A percentile compares a stretch with the other conserved stretches of the same genome.
phyloP scores from a whole-genome alignment of 2,113 vertebrate species.

The Brachyhypopomus occidentalis region DNA sequence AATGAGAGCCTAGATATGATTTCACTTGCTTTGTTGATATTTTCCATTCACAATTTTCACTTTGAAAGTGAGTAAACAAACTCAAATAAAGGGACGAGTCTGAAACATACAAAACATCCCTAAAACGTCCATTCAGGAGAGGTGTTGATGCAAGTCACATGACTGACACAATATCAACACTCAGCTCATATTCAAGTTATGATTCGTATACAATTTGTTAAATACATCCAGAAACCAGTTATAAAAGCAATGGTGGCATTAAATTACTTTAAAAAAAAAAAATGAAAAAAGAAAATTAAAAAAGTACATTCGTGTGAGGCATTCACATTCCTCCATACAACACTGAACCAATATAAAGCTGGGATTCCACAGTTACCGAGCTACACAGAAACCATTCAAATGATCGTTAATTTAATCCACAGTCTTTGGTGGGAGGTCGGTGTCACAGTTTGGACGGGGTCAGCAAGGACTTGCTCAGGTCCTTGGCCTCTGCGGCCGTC shows the following conservation, averaged over 20 bases:
- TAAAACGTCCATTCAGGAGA: slow-evolving; percentile 66
- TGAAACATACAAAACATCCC: slow-evolving; percentile 69
- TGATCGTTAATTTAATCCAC: slow-evolving; percentile 54
- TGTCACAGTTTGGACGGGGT: slow-evolving; percentile 85
- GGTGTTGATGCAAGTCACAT: slow-evolving; percentile 65
- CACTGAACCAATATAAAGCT: slow-evolving; percentile 69
- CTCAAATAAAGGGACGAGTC: slow-evolving; percentile 53
- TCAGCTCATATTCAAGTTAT: slow-evolving; percentile 54
- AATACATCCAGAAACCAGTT: slow-evolving; percentile 59
- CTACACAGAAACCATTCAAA: slow-evolving; percentile 64
- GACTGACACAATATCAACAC: slow-evolving; percentile 63
- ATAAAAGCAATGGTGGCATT: slow-evolving; percentile 63
- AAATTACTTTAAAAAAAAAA: slow-evolving; percentile 49
- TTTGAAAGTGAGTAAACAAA: slow-evolving; percentile 68
- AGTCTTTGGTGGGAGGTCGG: slow-evolving; percentile 66
- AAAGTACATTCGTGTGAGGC: slow-evolving; percentile 72
- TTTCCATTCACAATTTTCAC: slow-evolving; percentile 43
- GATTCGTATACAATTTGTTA: slow-evolving; percentile 50
- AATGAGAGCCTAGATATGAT: slow-evolving; percentile 47
- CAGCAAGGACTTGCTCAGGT: slow-evolving; percentile 92
- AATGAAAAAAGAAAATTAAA: slow-evolving; percentile 1
- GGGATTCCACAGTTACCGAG: slow-evolving; percentile 68
- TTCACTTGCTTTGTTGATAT: slow-evolving; percentile 42
- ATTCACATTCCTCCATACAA: slow-evolving; percentile 60
- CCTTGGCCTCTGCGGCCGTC: slow-evolving; percentile 89